Conservation (phyloP, 2,888 invertebrate genomes). For the Cacoxenus indagator region DNA sequence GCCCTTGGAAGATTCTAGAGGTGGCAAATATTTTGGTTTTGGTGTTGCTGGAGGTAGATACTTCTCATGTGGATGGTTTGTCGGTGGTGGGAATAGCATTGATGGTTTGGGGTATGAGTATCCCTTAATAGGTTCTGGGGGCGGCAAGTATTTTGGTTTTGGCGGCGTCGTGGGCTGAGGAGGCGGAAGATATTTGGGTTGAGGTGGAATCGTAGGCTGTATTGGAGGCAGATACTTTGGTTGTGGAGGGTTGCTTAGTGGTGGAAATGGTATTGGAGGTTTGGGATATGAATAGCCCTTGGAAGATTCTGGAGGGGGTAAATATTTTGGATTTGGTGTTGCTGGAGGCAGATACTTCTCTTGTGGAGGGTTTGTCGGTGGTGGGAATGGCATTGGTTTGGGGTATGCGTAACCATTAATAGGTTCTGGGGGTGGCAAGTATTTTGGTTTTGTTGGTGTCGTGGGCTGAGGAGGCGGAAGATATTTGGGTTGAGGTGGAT, state of each 20-base stretch:
- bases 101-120: slow-evolving; percentile 50
- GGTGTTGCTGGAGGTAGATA: slow-evolving; percentile 14
- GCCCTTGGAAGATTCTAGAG: slow-evolving; percentile 36
- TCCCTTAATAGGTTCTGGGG: slow-evolving; percentile 35
- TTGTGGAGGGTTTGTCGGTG: slow-evolving; percentile 33
- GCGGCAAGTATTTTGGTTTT: slow-evolving; percentile 36
- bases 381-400: slow-evolving; percentile 29
- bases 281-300: slow-evolving; percentile 51
- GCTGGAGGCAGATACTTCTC: slow-evolving; percentile 35
- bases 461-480: slow-evolving; percentile 29
- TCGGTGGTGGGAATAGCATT: slow-evolving; percentile 38
- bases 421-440: slow-evolving; percentile 30
- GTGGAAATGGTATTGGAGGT: slow-evolving; percentile 43
- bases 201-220: slow-evolving; percentile 27
- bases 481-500: slow-evolving; percentile 30
- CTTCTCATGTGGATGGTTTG: background rate
- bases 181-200: slow-evolving; percentile 32
- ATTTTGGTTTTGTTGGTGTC: slow-evolving; percentile 23
- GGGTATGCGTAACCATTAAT: slow-evolving; percentile 31
- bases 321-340: slow-evolving; percentile 40
- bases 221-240: slow-evolving; percentile 20
- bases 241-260: slow-evolving; percentile 27
- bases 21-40: slow-evolving; percentile 37
- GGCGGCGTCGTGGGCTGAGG: slow-evolving; percentile 26
- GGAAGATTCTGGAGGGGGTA: slow-evolving; percentile 29